Evolutionary conservation across 2,113 vertebrate genomes (phyloP).

Genomic region (Eupsittula cactorum): DNA sequence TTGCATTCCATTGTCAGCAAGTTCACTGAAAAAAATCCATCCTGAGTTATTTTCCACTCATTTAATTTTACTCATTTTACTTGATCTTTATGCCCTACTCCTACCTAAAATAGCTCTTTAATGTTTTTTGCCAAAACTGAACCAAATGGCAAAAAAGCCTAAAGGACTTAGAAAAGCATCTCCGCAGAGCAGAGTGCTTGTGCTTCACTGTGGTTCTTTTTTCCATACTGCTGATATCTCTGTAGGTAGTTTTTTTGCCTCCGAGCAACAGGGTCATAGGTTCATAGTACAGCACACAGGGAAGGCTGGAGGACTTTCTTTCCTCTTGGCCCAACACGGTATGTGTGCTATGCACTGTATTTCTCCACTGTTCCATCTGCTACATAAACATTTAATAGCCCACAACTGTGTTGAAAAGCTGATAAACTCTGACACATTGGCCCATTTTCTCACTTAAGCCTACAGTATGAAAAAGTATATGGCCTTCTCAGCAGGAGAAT

Average conservation of each 20-base stretch:
- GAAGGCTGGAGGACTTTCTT: conserved; percentile 42
- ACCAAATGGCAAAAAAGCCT: conserved; percentile 20
- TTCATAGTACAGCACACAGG: conserved; percentile 32
- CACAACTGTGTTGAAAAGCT: conserved; percentile 54
- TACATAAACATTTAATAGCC: conserved; percentile 66
- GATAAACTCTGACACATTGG: conserved; percentile 59
- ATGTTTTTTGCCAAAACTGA: not conserved
- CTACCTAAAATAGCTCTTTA: not conserved
- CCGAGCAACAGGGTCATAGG: conserved; percentile 20
- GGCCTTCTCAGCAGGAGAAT: not conserved
- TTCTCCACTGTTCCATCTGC: conserved; percentile 52
- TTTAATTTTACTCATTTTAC: conserved; percentile 12
- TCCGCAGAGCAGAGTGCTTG: not conserved
- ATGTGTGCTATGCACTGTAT: not conserved
- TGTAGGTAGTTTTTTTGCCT: conserved; percentile 62
- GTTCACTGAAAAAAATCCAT: not conserved
- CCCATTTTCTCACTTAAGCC: conserved; percentile 21
- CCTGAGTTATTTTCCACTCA: not conserved
- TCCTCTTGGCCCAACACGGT: conserved; percentile 33
- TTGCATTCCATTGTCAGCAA: not conserved
- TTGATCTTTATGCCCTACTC: not conserved
- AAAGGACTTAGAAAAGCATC: not conserved
- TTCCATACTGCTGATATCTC: conserved; percentile 36
- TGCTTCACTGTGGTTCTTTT: not conserved
- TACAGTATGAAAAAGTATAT: not conserved